A percentile compares a stretch with the other conserved stretches of the same genome.
Conservation (phyloP, 2,888 invertebrate species). For the Molorchus minor region DNA sequence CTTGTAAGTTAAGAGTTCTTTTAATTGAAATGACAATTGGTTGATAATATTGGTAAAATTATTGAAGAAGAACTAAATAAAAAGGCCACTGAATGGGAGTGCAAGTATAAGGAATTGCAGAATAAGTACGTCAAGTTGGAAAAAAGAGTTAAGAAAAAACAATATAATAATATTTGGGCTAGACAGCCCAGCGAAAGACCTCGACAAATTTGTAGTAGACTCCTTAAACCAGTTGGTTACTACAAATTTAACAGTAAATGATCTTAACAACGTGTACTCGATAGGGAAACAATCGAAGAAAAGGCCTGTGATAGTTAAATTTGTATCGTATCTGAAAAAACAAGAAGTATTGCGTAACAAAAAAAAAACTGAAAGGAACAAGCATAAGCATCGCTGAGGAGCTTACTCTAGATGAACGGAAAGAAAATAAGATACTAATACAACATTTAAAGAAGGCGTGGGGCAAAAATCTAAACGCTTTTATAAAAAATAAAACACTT, state of each 20-base stretch:
- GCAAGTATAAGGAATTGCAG: background rate
- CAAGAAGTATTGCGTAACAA: background rate
- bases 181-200: background rate
- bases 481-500: background rate
- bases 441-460: background rate
- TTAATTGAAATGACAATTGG: too few relatives aligned
- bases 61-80: conserved; percentile 3
- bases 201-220: background rate
- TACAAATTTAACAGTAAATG: background rate
- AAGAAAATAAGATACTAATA: background rate
- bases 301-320: conserved; percentile 2
- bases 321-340: conserved; percentile 12
- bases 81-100: conserved; percentile 1
- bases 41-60: too few relatives aligned
- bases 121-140: conserved; percentile 4
- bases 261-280: conserved; percentile 4
- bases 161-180: conserved; percentile 9
- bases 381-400: conserved; percentile 13
- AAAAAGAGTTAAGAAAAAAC: too few relatives aligned
- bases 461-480: background rate
- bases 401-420: background rate
- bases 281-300: conserved; percentile 1
- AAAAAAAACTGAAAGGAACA: conserved; percentile 1
- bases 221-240: background rate
- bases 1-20: too few relatives aligned